A percentile compares a stretch with the other conserved stretches of the same genome.
phyloP scores from a whole-genome alignment of 2,113 vertebrate species.

The Lagopus leucura region DNA sequence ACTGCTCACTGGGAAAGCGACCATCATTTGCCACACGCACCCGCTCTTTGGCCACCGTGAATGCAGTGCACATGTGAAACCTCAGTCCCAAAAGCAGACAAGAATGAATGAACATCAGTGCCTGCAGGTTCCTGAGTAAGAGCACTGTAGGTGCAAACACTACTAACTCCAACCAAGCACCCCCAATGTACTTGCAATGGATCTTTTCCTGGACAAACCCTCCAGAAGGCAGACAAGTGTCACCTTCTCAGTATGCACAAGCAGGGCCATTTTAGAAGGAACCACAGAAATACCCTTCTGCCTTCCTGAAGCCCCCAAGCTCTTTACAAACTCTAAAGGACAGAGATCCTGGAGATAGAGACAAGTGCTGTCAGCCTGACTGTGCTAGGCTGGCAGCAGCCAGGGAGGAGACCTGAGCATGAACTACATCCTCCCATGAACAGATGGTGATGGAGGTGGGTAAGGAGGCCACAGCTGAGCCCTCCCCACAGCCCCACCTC shows the following conservation, averaged over 20 bases:
- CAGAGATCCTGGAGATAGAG: neutral
- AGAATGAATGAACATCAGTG: neutral
- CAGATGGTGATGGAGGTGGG: neutral
- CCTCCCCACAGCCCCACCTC: neutral
- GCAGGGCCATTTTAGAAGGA: neutral
- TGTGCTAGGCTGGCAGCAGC: neutral
- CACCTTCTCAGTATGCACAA: neutral
- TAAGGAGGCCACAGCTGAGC: neutral
- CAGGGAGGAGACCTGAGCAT: neutral
- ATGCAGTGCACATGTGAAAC: neutral
- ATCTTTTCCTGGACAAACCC: neutral
- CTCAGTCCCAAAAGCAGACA: neutral
- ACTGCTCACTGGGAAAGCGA: neutral
- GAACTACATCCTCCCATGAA: neutral
- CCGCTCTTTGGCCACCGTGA: rapidly evolving
- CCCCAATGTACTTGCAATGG: neutral
- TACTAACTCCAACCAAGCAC: neutral
- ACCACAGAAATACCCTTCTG: neutral
- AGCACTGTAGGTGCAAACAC: neutral
- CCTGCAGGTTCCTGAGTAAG: neutral
- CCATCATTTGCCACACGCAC: rapidly evolving
- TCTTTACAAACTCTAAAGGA: neutral
- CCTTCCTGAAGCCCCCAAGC: neutral
- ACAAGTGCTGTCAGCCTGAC: neutral
- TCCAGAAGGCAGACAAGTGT: neutral